phyloP scores from a whole-genome alignment of 2,888 invertebrate genomes.

The Diaphora mendica region DNA sequence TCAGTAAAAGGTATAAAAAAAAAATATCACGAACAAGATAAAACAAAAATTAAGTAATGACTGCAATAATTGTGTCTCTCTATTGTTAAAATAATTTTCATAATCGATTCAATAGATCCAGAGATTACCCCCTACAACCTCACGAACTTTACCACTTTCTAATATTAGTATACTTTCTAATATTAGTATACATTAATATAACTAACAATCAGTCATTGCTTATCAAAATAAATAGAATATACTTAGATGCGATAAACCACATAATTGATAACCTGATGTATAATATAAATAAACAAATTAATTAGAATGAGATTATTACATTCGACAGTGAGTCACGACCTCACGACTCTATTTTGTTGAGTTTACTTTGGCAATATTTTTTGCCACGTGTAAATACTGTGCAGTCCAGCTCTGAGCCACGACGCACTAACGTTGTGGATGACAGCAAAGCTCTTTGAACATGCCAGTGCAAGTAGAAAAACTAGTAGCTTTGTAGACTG shows the following conservation, averaged over 20 bases:
- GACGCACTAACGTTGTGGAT: slow-evolving; percentile 61
- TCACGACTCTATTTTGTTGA: background rate
- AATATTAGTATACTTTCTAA: no score
- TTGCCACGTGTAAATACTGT: slow-evolving; percentile 1
- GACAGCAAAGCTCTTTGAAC: slow-evolving; percentile 80
- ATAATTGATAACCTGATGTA: background rate
- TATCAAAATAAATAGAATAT: background rate
- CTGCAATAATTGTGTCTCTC: no score
- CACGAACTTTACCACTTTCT: no score
- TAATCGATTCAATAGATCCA: no score
- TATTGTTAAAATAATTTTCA: no score
- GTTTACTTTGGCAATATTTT: slow-evolving; percentile 1
- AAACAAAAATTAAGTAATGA: no score
- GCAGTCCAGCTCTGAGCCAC: slow-evolving; percentile 15
- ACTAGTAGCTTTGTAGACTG: slow-evolving; percentile 57
- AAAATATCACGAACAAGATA: no score
- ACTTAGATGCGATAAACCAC: background rate
- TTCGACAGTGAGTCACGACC: background rate
- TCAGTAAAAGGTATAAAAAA: no score
- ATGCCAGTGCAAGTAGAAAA: slow-evolving; percentile 58
- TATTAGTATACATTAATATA: no score
- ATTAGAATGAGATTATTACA: background rate
- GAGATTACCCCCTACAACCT: no score
- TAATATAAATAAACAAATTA: background rate
- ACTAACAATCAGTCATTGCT: no score